Evolutionary conservation across 1,140 invertebrate genomes (phyloP).

Genomic region (Aricia agestis): DNA sequence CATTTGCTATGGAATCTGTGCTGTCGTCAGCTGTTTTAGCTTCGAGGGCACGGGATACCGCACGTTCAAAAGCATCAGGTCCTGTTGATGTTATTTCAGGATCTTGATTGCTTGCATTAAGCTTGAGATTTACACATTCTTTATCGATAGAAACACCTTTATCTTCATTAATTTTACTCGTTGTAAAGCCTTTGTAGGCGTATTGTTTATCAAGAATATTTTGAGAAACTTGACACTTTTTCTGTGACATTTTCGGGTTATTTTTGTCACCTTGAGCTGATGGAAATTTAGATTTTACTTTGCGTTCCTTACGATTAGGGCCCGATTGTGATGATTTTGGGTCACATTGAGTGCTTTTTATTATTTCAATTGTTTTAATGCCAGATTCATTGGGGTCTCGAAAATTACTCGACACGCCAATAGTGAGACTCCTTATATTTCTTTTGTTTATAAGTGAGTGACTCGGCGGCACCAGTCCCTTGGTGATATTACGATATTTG

Average conservation of each 20-base stretch:
- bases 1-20: background rate
- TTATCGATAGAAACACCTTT: background rate
- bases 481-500: conserved; percentile 1
- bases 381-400: background rate
- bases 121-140: background rate
- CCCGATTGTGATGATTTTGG: no score
- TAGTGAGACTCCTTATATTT: conserved; percentile 6
- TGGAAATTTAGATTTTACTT: background rate
- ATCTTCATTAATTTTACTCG: background rate
- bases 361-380: background rate
- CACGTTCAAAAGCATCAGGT: background rate
- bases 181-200: background rate
- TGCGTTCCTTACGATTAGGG: background rate
- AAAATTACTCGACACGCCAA: background rate
- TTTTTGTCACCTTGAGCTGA: background rate
- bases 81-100: conserved; percentile 2
- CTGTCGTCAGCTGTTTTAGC: background rate
- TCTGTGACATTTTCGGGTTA: background rate
- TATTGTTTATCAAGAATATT: background rate
- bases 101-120: background rate
- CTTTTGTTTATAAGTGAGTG: background rate
- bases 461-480: background rate
- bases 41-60: background rate
- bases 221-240: background rate
- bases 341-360: background rate